Evolutionary conservation across 2,113 vertebrate genomes (phyloP), one percentile per base, ranked within the genome.

Genomic region (Poecile atricapillus): DNA sequence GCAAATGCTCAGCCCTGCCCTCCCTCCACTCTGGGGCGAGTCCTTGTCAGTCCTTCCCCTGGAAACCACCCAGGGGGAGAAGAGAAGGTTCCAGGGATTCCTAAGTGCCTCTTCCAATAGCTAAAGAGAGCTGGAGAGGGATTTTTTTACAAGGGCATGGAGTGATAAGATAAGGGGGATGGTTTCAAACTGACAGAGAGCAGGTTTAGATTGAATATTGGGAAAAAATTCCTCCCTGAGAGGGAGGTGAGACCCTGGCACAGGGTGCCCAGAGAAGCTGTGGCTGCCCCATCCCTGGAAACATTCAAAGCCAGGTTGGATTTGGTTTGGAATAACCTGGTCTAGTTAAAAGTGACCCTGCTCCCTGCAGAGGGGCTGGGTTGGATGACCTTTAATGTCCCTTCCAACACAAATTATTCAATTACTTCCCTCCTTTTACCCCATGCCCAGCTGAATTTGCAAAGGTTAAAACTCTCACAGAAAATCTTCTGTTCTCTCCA

Each of bases 21-120:
- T 83, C 28, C 58, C 52, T 37, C n/a, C 35, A 5, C 0, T 0
- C 56, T 52, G 67, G 56, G 56, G 5, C 0, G 1, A 77, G 39
- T 7, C 7, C 8, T 11, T 49, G 31, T 73, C 39, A 11, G 44
- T 31, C 41, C 35, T 43, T 17, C 9, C 22, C 30, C 59, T 84
- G 55, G 65, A 69, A 85, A 52, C 5, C 55, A 43, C 37, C 23
- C 50, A 9, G 59, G 18, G 69, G 69, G 30, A 65, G 89, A 83
- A 13, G 15, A 50, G 49, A 30, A 65, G 18, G 33, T 24, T 50
- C 68, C 2, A 2, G 17, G 44, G 44, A 24, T 59, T 39, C 59
- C 21, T 49, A 9, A 43, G 43, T 56, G 41, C 9, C 13, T 31
- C 33, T 73, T 65, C 43, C 59, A 88, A 44, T 10, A 23, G 31